Evolutionary conservation across 2,888 invertebrate species (phyloP), one percentile per base, ranked within the genome.

Genomic region (Drosophila gaucha): DNA sequence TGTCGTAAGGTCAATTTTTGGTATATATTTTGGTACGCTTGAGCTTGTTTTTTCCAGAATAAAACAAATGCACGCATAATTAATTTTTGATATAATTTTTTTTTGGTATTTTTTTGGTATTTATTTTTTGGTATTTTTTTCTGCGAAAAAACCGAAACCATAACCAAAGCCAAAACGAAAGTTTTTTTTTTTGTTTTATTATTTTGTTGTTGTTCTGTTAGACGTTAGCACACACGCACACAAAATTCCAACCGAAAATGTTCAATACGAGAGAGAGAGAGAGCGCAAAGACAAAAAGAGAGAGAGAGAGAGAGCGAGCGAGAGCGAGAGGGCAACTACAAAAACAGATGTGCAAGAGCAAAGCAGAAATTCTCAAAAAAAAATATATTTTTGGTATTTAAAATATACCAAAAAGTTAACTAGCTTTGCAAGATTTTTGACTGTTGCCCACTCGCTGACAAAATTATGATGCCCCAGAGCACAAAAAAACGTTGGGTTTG

Each of bases 211-310:
- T 58, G 20, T 73, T 68, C 67, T 74, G 49, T 85, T 65, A 66
- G 80, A 86, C 89, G 88, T 92, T 91, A 91, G 91, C 91, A 91
- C 91, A 91, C 91, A 91, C 91, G 91, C 91, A 91, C 90, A 91
- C 89, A 90, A 86, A 85, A 80, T 82, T 85, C 78, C 87, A 87
- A 87, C 84, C 88, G 79, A 58, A 78, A 82, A 78, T 76, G 72
- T 68, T 77, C 76, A 74, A 71, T 84, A 86, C 80, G 77, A 73
- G 75, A 73, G 72, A 78, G 62, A 41, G 62, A 46, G 64, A 78
- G 85, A 31, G 31, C 41, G 10, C 41, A 22, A 3, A 22, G 2
- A 41, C 41, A 41, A 14, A 26, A 14, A 26, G 16, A 14, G 24
- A 41, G n/a, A 24, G 26, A 18, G 18, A 44, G 43, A 18, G 43